Conservation (phyloP, 2,888 invertebrate genomes). For the Habroteleia sp. region DNA sequence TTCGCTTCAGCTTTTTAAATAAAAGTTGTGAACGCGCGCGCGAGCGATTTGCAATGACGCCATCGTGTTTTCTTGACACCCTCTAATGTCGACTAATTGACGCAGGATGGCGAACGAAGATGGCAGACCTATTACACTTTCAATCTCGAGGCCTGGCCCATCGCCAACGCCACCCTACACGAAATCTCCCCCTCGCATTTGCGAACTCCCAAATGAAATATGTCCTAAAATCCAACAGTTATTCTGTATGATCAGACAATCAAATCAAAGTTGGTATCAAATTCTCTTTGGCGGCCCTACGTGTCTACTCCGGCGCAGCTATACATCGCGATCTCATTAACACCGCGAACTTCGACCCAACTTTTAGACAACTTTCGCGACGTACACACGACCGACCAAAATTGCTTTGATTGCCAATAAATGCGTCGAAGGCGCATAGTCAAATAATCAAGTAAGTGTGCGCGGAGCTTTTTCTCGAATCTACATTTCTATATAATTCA, state of each 20-base stretch:
- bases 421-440: too few species aligned
- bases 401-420: too few species aligned
- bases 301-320: constrained; percentile 38
- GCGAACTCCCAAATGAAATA: constrained; percentile 60
- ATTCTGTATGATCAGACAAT: constrained; percentile 59
- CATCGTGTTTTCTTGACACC: constrained; percentile 74
- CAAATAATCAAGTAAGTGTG: too few species aligned
- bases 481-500: too few species aligned
- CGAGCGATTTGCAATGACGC: constrained; percentile 69
- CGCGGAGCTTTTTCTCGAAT: too few species aligned
- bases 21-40: constrained; percentile 46
- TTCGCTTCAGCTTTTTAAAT: constrained; percentile 10
- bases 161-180: constrained; percentile 59
- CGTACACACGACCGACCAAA: too few species aligned
- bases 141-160: constrained; percentile 73
- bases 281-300: constrained; percentile 35
- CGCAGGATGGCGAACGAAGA: constrained; percentile 78
- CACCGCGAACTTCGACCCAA: too few species aligned
- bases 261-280: constrained; percentile 52
- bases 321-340: constrained; percentile 8
- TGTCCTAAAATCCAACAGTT: constrained; percentile 60
- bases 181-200: constrained; percentile 52
- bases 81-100: constrained; percentile 77
- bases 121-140: constrained; percentile 79
- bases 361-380: constrained; percentile 40